Base-by-base conservation (phyloP, 92 coral and sea anemone genomes). In the Bergia puertoricense region DNA sequence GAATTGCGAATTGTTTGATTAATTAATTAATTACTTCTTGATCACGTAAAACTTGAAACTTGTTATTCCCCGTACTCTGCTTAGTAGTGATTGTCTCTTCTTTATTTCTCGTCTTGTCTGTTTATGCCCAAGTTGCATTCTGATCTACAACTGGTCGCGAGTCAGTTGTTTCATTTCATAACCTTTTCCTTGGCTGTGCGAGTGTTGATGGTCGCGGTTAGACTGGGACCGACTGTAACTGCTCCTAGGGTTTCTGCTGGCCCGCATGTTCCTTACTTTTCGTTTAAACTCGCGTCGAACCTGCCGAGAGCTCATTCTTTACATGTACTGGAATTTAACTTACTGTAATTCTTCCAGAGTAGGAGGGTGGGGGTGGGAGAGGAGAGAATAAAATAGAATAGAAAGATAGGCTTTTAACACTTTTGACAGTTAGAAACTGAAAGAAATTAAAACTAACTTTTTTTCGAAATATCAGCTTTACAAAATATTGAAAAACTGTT, bases 241-340 rank as follows among this genome's bases (percentile, higher is more conserved):
- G 43, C 69, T 62, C 30, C 69, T 23, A 16, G 85, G 85, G 73
- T 80, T 59, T 37, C 85, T 56, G 59, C 85, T 56, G 20, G 71
- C 72, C 68, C 68, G 85, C 41, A 80, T 80, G 15, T 80, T 80
- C 8, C 71, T 80, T 9, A 80, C 14, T 68, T 80, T 59, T 18
- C 85, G 57, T 0, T 39, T 80, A 65, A 80, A 80, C 15, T 80
- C 85, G 40, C 85, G 85, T 37, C 57, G 85, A 56, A 80, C 85
- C 81, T 77, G 50, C 5, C 11, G 81, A 42, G 56, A 44, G 10
- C 30, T 2, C 57, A 54, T 54, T 54, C 1, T 10, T 10, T 10
- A 54, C 59, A 54, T 54, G 59, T 11, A 54, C 18, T 54, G 59
- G 18, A 54, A 6, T 54, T 54, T 11, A 54, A 48, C 54, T 10